Evolutionary conservation across 1,140 invertebrate species (phyloP), one percentile per base, ranked within the genome.

Genomic region (Drosophila sulfurigaster): DNA sequence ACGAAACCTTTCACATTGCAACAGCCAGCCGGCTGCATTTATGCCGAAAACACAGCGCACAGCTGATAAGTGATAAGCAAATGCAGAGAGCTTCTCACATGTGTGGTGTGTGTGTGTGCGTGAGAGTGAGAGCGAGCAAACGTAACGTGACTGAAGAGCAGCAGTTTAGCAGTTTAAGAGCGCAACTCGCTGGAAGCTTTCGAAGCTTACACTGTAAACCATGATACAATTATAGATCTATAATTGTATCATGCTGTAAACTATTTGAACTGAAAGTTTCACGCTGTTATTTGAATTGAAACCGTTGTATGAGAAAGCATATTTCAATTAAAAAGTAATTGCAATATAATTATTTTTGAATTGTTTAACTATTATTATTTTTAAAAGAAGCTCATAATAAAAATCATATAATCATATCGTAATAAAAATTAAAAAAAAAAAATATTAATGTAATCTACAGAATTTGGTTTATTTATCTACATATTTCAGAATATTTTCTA

Each of bases 1-100:
- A 60, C 48, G 49, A 60, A 66, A 57, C 62, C 54, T 62, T 62
- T 69, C 32, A 60, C 60, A 72, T 20, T 66, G 60, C 74, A 66
- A 20, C 54, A 48, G 54, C 30, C 20, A 41, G 74, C 80, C 77
- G 63, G 81, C 78, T 81, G 74, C 83, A 83, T 75, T 75, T 32
- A 43, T 56, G 58, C 71, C 57, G 64, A 45, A 54, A 68, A 54
- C 51, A 54, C 51, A 49, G 60, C 64, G 60, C 64, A 88, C 82
- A 88, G 83, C 83, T 88, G 83, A 88, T 88, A 88, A 88, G 66
- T 88, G 83, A 88, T 88, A 88, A 88, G 85, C 78, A 10, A 52
- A 30, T 28, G 35, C 25, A 25, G 41, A 38, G 66, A 66, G 56
- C 11, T 25, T 25, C 20, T 25, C 3, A 0, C 20, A 25, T 25